A percentile compares a stretch with the other conserved stretches of the same genome.
Evolutionary conservation across 2,797 vertebrate species (phyloP).

Genomic region (Okamejei kenojei): DNA sequence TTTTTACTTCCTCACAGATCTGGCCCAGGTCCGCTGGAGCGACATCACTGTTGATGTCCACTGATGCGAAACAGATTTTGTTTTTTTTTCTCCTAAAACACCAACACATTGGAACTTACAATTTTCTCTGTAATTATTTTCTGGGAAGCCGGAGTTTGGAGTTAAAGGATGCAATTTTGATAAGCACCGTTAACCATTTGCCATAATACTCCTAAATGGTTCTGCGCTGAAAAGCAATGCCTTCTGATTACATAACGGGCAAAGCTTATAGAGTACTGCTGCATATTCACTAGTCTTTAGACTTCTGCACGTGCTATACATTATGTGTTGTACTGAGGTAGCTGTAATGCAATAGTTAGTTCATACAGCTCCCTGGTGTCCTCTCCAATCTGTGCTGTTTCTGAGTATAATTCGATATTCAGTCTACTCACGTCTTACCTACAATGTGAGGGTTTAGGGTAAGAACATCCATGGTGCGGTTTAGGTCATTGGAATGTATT

Average conservation of each 20-base stretch:
- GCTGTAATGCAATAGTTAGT: background rate
- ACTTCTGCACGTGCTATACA: background rate
- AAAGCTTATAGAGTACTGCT: background rate
- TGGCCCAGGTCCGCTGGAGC: conserved; percentile 11
- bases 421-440: no score
- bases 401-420: background rate
- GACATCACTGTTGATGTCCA: background rate
- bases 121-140: background rate
- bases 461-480: background rate
- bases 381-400: background rate
- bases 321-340: background rate
- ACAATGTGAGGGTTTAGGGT: background rate
- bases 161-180: background rate
- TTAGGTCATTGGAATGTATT: background rate
- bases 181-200: background rate
- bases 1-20: conserved; percentile 4
- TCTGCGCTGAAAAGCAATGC: background rate
- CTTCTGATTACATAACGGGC: background rate
- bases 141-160: background rate
- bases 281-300: background rate
- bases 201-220: background rate
- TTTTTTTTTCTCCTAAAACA: conserved; percentile 10
- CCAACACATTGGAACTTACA: background rate
- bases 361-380: background rate
- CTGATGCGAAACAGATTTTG: conserved; percentile 30